These are phyloP conservation scores for Gambusia yucatana DNA, from an alignment of 2,797 vertebrate genomes.

Conservation along the genomic window DNA sequence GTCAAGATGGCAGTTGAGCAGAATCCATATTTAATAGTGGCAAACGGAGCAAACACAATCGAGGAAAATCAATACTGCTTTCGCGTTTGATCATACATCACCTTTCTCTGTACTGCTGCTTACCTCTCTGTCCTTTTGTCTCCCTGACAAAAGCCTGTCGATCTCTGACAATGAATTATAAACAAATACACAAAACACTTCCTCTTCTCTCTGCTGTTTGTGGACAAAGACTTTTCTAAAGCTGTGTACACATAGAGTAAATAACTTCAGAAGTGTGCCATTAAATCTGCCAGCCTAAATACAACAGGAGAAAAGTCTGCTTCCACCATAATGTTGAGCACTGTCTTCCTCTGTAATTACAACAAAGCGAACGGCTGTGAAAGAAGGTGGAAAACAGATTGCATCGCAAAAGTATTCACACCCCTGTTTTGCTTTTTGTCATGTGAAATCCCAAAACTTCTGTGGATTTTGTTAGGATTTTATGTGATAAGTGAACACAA, in stretches of 20 bases:
- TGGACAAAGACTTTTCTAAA: constrained; percentile 36
- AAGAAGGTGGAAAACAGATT: neutral
- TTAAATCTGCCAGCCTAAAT: constrained; percentile 32
- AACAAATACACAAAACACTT: constrained; percentile 46
- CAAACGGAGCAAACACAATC: constrained; percentile 81
- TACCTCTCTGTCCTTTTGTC: constrained; percentile 67
- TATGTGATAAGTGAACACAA: neutral
- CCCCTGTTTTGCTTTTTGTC: neutral
- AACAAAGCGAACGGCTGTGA: constrained; percentile 16
- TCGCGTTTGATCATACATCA: constrained; percentile 80
- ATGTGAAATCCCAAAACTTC: neutral
- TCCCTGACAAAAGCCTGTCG: constrained; percentile 34
- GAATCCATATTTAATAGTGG: constrained; percentile 83
- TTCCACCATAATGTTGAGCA: neutral
- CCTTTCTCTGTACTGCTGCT: constrained; percentile 66
- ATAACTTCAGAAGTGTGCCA: constrained; percentile 18
- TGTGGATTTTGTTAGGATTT: neutral
- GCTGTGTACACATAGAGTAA: constrained; percentile 24
- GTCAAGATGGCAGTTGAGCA: constrained; percentile 69
- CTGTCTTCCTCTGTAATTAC: neutral
- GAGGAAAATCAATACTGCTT: constrained; percentile 81
- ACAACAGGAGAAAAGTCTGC: neutral
- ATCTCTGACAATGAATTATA: constrained; percentile 40
- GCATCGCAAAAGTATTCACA: neutral
- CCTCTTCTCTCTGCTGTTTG: constrained; percentile 25